phyloP scores from a whole-genome alignment of 2,113 vertebrate genomes.

The Triplophysa tibetana region DNA sequence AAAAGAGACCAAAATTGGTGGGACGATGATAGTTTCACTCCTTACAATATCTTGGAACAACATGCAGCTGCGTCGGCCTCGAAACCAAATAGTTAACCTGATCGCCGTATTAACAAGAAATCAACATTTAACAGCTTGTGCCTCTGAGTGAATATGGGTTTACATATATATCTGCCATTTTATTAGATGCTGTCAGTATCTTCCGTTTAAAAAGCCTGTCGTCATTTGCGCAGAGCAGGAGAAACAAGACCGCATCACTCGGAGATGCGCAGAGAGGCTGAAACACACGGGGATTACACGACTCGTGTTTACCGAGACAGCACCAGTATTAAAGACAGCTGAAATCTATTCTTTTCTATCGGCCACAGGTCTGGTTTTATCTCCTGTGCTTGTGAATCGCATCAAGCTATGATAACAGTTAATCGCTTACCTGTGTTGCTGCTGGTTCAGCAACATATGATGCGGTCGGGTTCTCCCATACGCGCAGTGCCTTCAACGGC shows the following conservation, averaged over 20 bases:
- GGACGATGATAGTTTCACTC: conserved; percentile 14
- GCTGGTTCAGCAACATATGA: conserved; percentile 8
- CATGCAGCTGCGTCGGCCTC: conserved; percentile 40
- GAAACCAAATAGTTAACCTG: conserved; percentile 20
- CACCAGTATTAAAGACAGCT: neutral
- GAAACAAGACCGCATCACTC: conserved; percentile 55
- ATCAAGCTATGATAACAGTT: neutral
- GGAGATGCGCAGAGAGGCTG: conserved; percentile 70
- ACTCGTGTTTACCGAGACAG: conserved; percentile 13
- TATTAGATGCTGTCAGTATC: neutral
- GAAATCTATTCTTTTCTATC: neutral
- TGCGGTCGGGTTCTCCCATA: conserved; percentile 22
- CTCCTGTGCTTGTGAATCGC: neutral
- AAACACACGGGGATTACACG: conserved; percentile 55
- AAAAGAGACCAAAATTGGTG: neutral
- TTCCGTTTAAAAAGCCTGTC: neutral
- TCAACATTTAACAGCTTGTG: neutral
- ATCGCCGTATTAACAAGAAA: neutral
- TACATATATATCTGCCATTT: neutral
- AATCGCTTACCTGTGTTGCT: conserved; percentile 44
- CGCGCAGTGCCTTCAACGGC: conserved; percentile 15
- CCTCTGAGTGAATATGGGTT: neutral
- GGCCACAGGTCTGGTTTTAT: neutral
- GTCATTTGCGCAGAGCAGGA: conserved; percentile 74
- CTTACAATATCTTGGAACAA: neutral